Evolutionary conservation across 1,140 invertebrate genomes (phyloP).

Genomic region (Apocrypta bakeri): DNA sequence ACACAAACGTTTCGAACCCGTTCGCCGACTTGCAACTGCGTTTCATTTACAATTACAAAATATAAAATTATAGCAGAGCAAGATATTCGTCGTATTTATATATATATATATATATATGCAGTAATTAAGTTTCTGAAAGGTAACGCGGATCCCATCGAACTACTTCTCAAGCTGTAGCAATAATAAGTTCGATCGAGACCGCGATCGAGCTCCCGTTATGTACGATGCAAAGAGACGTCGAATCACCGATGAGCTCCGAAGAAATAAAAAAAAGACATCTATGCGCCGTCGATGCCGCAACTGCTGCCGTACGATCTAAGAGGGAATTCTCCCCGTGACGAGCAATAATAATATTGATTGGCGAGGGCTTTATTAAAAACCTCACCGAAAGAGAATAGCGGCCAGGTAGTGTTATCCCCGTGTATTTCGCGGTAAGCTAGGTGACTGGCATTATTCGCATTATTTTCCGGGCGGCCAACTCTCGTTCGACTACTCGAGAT

Average conservation of each 20-base stretch:
- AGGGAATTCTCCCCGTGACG: not conserved
- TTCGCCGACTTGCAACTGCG: not conserved
- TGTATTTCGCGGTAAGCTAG: slow-evolving; percentile 51
- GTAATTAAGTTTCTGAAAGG: not conserved
- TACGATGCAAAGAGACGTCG: not conserved
- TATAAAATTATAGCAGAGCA: not conserved
- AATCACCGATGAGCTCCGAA: too few relatives aligned
- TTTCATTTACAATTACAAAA: not conserved
- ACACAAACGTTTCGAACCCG: too few relatives aligned
- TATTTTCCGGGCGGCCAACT: too few relatives aligned
- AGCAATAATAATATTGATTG: slow-evolving; percentile 43
- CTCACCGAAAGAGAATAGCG: slow-evolving; percentile 22
- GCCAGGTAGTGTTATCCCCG: slow-evolving; percentile 49
- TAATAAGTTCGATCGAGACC: not conserved
- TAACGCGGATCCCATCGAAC: too few relatives aligned
- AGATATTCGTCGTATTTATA: too few relatives aligned
- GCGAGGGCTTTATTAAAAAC: not conserved
- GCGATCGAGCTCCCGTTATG: not conserved
- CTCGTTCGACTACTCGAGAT: slow-evolving; percentile 16
- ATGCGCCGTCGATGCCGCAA: not conserved
- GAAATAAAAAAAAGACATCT: too few relatives aligned
- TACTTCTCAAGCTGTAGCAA: not conserved
- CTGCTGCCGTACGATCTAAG: not conserved
- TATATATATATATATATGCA: too few relatives aligned
- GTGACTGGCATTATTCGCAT: slow-evolving; percentile 63